Evolutionary conservation across 2,888 invertebrate species (phyloP), one percentile per base, ranked within the genome.

Genomic region (Caenorhabditis afra): DNA sequence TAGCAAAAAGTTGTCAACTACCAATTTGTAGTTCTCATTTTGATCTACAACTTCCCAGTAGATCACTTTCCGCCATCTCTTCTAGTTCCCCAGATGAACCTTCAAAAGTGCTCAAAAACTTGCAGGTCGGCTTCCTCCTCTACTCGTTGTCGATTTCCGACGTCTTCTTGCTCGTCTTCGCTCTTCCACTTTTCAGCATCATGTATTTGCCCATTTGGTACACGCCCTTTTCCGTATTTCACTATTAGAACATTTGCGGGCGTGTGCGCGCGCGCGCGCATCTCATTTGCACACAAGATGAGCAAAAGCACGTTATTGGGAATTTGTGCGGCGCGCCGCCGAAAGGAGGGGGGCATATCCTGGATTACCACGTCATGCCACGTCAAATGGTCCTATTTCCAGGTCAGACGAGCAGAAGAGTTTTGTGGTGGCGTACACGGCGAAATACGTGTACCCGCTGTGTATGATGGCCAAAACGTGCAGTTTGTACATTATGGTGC

Each of bases 381-480:
- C n/a, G n/a, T n/a, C n/a, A 29, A 29, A 7, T 29, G 29, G 29
- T 3, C 12, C 10, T 8, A 14, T 10, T 53, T 74, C 50, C 61
- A 79, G 79, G 79, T 57, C 45, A 11, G 67, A 73, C 8, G 67
- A 79, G 22, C 57, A 79, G 47, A 79, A 59, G 20, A 49, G 53
- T 50, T 79, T 67, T 22, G 55, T 73, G 10, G 73, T 79, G 1
- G 70, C 75, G 3, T 75, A 75, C 65, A 75, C 70, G 3, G 65
- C 73, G 0, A 70, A 70, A 57, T 71, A 71, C 44, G 59, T 76
- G 4, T 80, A 80, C 45, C 80, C 80, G 23, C 49, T 80, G 39
- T 75, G 76, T 49, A 80, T 80, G 80, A 80, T 80, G 61, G 74
- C 80, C 7, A 75, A 80, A 16, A 70, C 80, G n/a, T 76, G 75